These are phyloP conservation scores for Cassiopea andromeda DNA, from an alignment of 30 jellyfish, hydroid and myxozoan species.

Conservation along the genomic window DNA sequence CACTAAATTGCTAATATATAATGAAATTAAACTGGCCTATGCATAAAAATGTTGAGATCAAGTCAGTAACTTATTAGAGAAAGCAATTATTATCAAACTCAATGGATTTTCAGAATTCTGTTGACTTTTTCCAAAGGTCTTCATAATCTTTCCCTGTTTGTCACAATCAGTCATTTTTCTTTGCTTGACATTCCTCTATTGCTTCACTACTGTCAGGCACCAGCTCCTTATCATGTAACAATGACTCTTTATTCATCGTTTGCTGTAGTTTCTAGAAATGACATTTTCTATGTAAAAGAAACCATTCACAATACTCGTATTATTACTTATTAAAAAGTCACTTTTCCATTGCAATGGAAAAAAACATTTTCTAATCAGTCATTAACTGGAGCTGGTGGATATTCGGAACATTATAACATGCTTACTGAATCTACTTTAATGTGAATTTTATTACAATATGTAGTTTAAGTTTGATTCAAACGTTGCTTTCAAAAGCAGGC, in stretches of 20 bases:
- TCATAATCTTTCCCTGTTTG: neutral
- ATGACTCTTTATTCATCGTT: neutral
- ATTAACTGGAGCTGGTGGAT: too few species aligned
- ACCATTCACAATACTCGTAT: too few species aligned
- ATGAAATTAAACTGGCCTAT: too few species aligned
- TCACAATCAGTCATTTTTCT: neutral
- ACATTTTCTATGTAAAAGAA: neutral
- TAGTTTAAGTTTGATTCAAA: neutral
- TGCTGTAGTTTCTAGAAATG: neutral
- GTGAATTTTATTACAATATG: neutral
- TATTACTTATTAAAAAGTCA: too few species aligned
- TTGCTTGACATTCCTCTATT: neutral
- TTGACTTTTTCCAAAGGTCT: constrained; percentile 12
- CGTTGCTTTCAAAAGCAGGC: too few species aligned
- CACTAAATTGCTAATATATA: too few species aligned
- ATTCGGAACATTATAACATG: neutral
- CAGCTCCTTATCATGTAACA: neutral
- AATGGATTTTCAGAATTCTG: neutral
- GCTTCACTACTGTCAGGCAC: neutral
- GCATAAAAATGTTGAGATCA: too few species aligned
- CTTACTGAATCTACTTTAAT: neutral
- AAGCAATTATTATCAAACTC: neutral
- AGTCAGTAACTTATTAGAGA: neutral
- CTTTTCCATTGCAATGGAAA: too few species aligned
- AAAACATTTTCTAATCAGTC: too few species aligned